phyloP scores from a whole-genome alignment of 2,113 vertebrate genomes.

The Malurus alboscapulatus region DNA sequence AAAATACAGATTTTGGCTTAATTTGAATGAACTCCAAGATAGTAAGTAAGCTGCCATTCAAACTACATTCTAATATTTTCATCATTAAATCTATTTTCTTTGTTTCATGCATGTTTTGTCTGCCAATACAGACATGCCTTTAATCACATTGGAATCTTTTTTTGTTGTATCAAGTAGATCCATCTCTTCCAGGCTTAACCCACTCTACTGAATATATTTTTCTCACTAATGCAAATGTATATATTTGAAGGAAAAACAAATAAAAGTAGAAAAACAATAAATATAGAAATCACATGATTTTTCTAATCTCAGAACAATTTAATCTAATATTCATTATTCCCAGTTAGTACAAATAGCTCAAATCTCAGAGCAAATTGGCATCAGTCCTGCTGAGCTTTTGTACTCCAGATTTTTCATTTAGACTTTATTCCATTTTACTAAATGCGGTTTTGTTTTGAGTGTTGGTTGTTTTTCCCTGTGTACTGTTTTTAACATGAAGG shows the following conservation, averaged over 20 bases:
- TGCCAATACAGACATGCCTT: neutral
- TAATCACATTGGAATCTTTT: neutral
- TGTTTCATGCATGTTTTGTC: neutral
- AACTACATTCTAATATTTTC: neutral
- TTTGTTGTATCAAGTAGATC: neutral
- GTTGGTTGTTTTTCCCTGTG: neutral
- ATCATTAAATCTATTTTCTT: neutral
- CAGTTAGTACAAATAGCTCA: neutral
- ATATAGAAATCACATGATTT: neutral
- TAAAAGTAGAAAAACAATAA: neutral
- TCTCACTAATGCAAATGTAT: neutral
- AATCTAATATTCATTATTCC: neutral
- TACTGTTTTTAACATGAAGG: neutral
- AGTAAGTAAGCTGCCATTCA: neutral
- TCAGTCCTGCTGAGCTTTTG: neutral
- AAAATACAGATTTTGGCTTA: neutral
- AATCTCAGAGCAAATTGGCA: neutral
- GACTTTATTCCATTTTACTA: neutral
- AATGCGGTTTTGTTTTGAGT: neutral
- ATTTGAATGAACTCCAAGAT: neutral
- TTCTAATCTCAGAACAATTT: neutral
- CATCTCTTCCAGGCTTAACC: neutral
- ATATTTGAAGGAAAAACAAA: neutral
- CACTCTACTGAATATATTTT: neutral
- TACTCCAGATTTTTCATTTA: neutral